Percentiles rank a stretch among this genome's conserved stretches.
These are phyloP conservation scores for Perognathus longimembris DNA, from an alignment of 2,113 vertebrate genomes.

Conservation along the genomic window DNA sequence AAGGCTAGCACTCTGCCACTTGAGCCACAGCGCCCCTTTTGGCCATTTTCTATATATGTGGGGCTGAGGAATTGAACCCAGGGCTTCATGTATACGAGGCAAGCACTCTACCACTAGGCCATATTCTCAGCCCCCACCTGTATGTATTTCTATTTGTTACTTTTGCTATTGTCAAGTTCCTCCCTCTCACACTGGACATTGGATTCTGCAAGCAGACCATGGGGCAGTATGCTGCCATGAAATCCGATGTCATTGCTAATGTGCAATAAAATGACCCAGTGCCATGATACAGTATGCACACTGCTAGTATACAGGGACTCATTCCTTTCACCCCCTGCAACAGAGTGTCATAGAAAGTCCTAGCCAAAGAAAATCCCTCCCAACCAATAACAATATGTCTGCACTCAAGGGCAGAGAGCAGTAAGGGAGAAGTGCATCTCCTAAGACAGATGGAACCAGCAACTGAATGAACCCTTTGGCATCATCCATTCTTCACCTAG, in stretches of 20 bases:
- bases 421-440: conserved; percentile 13
- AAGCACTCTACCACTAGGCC: too few species aligned
- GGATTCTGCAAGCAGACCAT: neutral
- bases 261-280: neutral
- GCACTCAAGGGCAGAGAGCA: conserved; percentile 25
- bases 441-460: conserved; percentile 39
- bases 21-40: too few species aligned
- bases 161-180: neutral
- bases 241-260: neutral
- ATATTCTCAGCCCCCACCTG: too few species aligned
- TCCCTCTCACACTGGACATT: neutral
- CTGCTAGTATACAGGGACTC: neutral
- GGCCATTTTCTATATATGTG: too few species aligned
- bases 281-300: neutral
- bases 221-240: neutral
- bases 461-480: neutral
- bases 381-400: neutral
- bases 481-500: conserved; percentile 35
- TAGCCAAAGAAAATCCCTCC: conserved; percentile 23
- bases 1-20: too few species aligned
- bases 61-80: too few species aligned
- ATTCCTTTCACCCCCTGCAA: neutral
- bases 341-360: neutral
- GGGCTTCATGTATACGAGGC: too few species aligned
- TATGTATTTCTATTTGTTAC: neutral